Evolutionary conservation across 2,113 vertebrate genomes (phyloP), one percentile per base, ranked within the genome.

Genomic region (Todiramphus chloris): DNA sequence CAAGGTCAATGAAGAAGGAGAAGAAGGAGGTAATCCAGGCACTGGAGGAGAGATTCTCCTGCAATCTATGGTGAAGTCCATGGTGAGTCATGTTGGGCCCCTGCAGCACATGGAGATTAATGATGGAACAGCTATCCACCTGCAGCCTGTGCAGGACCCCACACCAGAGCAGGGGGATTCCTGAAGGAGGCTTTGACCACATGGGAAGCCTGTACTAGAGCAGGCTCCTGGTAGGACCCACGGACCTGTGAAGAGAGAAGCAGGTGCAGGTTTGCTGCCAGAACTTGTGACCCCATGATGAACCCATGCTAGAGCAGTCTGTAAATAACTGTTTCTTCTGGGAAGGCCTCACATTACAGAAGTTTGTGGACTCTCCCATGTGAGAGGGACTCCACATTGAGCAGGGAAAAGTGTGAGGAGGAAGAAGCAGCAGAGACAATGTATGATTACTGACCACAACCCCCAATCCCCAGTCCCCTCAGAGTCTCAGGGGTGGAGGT

Each of bases 351-450:
- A 46, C 0, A 0, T 5, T 8, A 33, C 8, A 87, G 23, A 48
- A 48, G 11, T n/a, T 23, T 0, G 0, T 41, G n/a, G 9, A 62
- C 56, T 39, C 13, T 53, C 6, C 46, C 20, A 21, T 0, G 2
- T 37, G 33, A 5, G 9, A 14, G 17, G 7, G 17, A 55, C 17
- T 3, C 13, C 2, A 3, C 0, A 0, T 6, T 19, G 30, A 80
- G 48, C 59, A 73, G 5, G 5, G 5, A 79, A 59, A 23, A 72
- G 12, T 17, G 10, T 69, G 59, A 81, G 27, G 30, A 67, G 12
- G 15, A 53, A 80, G 35, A 8, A 67, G 8, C 2, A 2, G 30
- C 14, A 73, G 31, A 81, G 10, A 39, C 3, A 18, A 25, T 0
- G 0, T 20, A 73, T 79, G 17, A 51, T 46, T 46, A 70, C 55